A percentile compares a stretch with the other conserved stretches of the same genome.
Conservation (phyloP, 2,113 vertebrate species). For the Rhipidura dahli region DNA sequence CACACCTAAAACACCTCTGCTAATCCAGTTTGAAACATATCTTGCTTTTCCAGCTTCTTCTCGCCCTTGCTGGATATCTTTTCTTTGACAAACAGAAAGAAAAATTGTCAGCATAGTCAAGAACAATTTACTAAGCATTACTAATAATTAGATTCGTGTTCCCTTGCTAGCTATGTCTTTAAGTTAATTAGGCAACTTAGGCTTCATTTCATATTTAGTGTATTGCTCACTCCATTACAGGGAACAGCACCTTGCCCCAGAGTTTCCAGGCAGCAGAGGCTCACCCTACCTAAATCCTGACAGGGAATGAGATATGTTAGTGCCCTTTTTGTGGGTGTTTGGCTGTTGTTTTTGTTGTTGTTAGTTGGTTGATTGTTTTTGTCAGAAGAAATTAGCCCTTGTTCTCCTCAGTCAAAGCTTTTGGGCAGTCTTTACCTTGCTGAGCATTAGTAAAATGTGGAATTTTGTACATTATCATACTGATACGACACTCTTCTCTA, state of each 20-base stretch:
- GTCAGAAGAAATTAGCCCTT: background rate
- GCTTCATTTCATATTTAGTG: background rate
- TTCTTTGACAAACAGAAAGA: background rate
- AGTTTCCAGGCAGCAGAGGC: background rate
- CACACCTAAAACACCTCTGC: background rate
- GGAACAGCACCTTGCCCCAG: fast-evolving
- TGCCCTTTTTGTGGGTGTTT: background rate
- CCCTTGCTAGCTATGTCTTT: background rate
- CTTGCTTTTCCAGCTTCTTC: background rate
- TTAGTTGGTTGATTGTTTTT: background rate
- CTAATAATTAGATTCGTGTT: background rate
- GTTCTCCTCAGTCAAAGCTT: background rate
- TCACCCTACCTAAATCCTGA: background rate
- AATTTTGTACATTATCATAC: background rate
- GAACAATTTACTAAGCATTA: background rate
- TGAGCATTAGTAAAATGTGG: background rate
- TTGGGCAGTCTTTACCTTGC: background rate
- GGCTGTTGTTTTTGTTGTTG: fast-evolving
- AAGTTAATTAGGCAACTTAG: background rate
- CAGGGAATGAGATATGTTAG: background rate
- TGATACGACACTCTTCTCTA: background rate
- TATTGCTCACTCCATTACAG: background rate
- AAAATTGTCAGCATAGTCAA: background rate
- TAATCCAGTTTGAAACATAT: background rate
- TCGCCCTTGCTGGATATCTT: background rate